A percentile compares a stretch with the other conserved stretches of the same genome.
These are phyloP conservation scores for Callopanchax toddi DNA, from an alignment of 2,113 vertebrate species.

Conservation along the genomic window DNA sequence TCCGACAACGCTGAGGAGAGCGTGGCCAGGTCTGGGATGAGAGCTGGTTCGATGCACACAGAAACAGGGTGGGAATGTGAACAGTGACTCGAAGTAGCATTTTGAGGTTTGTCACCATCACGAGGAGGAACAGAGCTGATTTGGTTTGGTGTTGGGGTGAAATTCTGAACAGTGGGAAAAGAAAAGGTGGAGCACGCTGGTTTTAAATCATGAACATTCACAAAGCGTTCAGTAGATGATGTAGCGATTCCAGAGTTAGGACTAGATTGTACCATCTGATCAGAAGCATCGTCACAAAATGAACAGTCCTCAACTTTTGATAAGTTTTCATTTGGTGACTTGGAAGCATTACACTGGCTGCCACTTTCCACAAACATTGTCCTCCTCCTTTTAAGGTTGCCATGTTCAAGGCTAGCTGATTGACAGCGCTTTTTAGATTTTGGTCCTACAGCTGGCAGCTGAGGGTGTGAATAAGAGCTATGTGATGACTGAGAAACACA, in stretches of 20 bases:
- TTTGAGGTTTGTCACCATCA: background rate
- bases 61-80: conserved; percentile 61
- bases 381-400: conserved; percentile 61
- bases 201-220: conserved; percentile 3
- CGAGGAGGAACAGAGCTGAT: background rate
- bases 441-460: fast-evolving
- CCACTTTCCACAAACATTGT: background rate
- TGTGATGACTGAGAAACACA: background rate
- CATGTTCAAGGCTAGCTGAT: conserved; percentile 51
- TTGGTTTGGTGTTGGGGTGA: background rate
- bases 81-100: conserved; percentile 34
- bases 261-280: background rate
- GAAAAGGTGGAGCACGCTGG: conserved; percentile 6
- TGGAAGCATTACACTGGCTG: background rate
- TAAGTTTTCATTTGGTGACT: conserved; percentile 1
- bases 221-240: background rate
- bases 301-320: background rate
- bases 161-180: conserved; percentile 21
- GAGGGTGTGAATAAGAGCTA: conserved; percentile 39
- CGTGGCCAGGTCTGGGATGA: conserved; percentile 48
- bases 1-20: conserved; percentile 52
- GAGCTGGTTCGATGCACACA: conserved; percentile 70
- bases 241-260: background rate
- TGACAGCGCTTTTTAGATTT: conserved; percentile 71
- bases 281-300: background rate